Base-by-base conservation (phyloP, 2,797 vertebrate species). In the Scolopax bukidnonensis region DNA sequence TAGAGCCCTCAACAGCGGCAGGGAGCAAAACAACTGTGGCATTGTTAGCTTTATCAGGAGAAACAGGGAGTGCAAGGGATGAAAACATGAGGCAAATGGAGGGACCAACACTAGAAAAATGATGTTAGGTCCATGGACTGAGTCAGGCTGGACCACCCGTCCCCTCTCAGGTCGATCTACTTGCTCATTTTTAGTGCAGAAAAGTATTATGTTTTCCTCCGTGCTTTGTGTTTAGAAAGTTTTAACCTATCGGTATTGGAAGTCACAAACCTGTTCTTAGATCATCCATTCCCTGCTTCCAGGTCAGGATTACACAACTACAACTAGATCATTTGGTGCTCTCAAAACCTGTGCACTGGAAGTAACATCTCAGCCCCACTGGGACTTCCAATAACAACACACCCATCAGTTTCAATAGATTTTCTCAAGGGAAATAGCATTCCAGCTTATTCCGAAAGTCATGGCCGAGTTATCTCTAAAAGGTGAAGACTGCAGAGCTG, bases 1-100 rank as follows among this genome's bases (percentile, higher is more conserved):
- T 96, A 97, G 95, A 97, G 57, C 38, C 70, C 48, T 92, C 56
- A 6, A 32, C 45, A 48, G 45, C 15, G 1, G 24, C 50, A 59
- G 43, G 47, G 79, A 95, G 80, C 87, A 96, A 96, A 97, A 97
- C 92, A 96, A 95, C 69, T 41, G 12, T 1, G 2, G 43, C 43
- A 95, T 92, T 94, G 91, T 96, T 91, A 88, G 77, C 51, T 95
- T 95, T 97, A 96, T 97, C 95, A 69, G 77, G 65, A 94, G 89
- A 91, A 96, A 81, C 84, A 73, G 30, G 30, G 92, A 94, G 51
- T 6, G 3, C 5, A 8, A 83, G 89, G 61, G 84, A 80, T 96
- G 87, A 92, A 95, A 97, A 93, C 73, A 89, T 6, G 51, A 93
- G 73, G 73, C 76, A 48, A 93, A 40, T 1, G 2, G 36, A 73